Evolutionary conservation across 2,888 invertebrate genomes (phyloP).

Genomic region (Watsonalla binaria): DNA sequence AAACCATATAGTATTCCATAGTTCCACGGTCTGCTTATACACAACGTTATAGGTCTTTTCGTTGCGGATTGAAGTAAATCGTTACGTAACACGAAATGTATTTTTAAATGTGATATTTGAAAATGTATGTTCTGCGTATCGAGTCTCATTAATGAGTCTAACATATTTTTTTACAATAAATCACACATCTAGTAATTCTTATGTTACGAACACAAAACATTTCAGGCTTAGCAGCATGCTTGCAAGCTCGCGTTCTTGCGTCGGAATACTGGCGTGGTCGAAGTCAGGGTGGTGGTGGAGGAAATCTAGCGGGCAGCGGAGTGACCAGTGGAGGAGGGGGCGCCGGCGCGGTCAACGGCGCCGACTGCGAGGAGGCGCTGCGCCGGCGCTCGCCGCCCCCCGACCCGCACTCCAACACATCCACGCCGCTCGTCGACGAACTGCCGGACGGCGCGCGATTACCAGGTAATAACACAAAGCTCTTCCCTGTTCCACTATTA

Average conservation of each 20-base stretch:
- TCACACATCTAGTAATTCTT: neutral
- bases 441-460: constrained; percentile 60
- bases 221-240: constrained; percentile 87
- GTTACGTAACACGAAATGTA: too few species aligned
- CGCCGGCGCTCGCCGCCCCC: constrained; percentile 73
- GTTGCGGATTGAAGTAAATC: too few species aligned
- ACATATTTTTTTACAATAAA: neutral
- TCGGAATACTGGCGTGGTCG: constrained; percentile 81
- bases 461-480: constrained; percentile 41
- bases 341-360: constrained; percentile 25
- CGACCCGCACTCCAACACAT: constrained; percentile 84
- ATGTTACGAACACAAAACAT: neutral
- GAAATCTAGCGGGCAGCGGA: constrained; percentile 26
- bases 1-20: too few species aligned
- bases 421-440: constrained; percentile 81
- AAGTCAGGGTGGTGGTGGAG: constrained; percentile 60
- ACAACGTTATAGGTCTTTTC: too few species aligned
- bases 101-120: too few species aligned
- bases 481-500: too few species aligned
- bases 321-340: constrained; percentile 28
- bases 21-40: too few species aligned
- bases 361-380: constrained; percentile 33
- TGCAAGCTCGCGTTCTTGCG: constrained; percentile 88
- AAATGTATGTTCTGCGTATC: too few species aligned
- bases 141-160: too few species aligned